Conservation (phyloP, 2,888 invertebrate genomes). For the Acronicta leporina region DNA sequence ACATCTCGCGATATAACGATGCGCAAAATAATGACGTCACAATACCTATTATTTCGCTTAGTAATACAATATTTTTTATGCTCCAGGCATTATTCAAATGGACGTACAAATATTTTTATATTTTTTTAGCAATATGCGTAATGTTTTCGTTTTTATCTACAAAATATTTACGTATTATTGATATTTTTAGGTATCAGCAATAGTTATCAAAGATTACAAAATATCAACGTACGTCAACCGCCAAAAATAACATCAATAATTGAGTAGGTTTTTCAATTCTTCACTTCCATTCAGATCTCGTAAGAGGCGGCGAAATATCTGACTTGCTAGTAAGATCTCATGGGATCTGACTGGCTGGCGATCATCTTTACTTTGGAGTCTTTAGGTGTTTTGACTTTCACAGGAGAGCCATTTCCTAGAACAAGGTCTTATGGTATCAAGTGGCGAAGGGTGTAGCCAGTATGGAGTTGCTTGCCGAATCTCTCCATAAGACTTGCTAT, state of each 20-base stretch:
- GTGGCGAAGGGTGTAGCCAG: too few relatives aligned
- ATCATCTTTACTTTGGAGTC: too few relatives aligned
- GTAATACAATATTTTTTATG: neutral
- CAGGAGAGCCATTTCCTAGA: too few relatives aligned
- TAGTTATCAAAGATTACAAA: constrained; percentile 7
- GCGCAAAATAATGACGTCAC: constrained; percentile 5
- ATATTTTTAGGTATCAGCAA: constrained; percentile 10
- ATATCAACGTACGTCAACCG: neutral
- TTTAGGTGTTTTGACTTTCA: too few relatives aligned
- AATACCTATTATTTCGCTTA: neutral
- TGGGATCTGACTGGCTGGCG: too few relatives aligned
- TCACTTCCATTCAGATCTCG: too few relatives aligned
- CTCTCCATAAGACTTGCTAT: too few relatives aligned
- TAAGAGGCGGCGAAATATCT: too few relatives aligned
- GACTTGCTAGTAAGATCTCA: too few relatives aligned
- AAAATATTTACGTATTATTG: constrained; percentile 7
- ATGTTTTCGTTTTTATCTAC: constrained; percentile 28
- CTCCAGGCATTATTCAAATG: neutral
- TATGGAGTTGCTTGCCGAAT: too few relatives aligned
- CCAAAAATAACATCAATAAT: neutral
- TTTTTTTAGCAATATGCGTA: constrained; percentile 22
- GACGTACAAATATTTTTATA: constrained; percentile 9
- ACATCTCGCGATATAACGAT: neutral
- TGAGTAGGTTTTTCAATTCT: neutral
- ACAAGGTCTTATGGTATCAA: too few relatives aligned